A percentile compares a stretch with the other conserved stretches of the same genome.
Conservation (phyloP, 2,797 vertebrate genomes). For the Tauraco hartlaubi region DNA sequence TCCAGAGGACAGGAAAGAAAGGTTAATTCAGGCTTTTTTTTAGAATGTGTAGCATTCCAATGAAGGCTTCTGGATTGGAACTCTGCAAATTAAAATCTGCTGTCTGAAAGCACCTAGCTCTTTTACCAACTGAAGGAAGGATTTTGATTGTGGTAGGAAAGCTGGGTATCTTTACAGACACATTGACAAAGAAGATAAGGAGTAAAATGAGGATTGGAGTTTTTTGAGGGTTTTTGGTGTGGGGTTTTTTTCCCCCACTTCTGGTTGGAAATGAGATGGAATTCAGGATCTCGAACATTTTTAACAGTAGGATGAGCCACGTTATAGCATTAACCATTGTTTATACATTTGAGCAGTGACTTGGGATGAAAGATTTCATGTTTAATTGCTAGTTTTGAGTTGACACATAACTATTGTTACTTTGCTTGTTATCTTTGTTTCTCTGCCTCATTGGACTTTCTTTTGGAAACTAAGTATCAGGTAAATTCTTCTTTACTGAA, state of each 20-base stretch:
- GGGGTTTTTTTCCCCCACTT: fast-evolving
- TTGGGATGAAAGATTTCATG: background rate
- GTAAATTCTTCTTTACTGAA: background rate
- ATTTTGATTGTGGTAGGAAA: background rate
- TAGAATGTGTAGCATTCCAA: background rate
- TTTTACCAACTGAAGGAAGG: background rate
- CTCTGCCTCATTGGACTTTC: background rate
- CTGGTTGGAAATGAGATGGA: background rate
- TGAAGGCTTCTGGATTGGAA: background rate
- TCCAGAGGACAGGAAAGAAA: background rate
- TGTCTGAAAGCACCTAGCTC: background rate
- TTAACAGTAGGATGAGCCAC: background rate
- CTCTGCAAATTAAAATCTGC: background rate
- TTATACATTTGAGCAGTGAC: background rate
- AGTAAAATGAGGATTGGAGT: background rate
- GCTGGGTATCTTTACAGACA: background rate
- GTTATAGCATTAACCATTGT: background rate
- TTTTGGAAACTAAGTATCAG: background rate
- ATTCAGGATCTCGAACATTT: background rate
- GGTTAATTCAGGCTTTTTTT: background rate
- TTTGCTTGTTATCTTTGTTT: background rate
- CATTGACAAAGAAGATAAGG: background rate
- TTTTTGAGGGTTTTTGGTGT: background rate
- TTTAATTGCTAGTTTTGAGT: background rate
- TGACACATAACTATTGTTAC: background rate